phyloP scores from a whole-genome alignment of 2,888 invertebrate genomes.

The Neuroscelio doddi region DNA sequence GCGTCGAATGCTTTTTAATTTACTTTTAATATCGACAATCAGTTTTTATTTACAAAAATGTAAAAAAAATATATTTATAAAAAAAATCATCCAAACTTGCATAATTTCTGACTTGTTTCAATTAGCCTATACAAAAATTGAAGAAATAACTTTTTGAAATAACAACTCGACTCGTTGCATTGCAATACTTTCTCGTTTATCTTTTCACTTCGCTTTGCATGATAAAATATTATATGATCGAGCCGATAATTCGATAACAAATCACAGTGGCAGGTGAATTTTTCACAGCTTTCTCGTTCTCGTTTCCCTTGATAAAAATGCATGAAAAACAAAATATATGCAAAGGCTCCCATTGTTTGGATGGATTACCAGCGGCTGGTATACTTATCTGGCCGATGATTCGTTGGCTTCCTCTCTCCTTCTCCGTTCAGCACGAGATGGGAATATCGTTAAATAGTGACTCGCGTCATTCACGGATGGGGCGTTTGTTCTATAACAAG shows the following conservation, averaged over 20 bases:
- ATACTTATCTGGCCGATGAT: constrained; percentile 17
- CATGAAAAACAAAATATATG: constrained; percentile 21
- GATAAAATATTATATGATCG: constrained; percentile 1
- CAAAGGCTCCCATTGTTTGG: constrained; percentile 23
- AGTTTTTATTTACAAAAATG: no score
- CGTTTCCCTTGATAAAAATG: constrained; percentile 25
- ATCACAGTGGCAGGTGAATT: constrained; percentile 9
- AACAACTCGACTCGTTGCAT: no score
- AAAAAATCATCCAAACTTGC: no score
- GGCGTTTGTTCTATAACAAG: constrained; percentile 34
- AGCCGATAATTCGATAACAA: not conserved
- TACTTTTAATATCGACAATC: no score
- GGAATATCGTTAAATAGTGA: constrained; percentile 35
- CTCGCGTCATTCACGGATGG: constrained; percentile 31
- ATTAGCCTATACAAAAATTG: no score
- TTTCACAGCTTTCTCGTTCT: constrained; percentile 23
- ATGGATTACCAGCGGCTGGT: constrained; percentile 23
- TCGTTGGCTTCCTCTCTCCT: constrained; percentile 14
- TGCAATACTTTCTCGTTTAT: no score
- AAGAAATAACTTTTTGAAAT: no score
- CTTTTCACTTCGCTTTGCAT: not conserved
- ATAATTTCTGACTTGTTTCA: no score
- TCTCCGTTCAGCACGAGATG: constrained; percentile 9
- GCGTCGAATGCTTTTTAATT: no score
- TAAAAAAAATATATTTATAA: no score